Conservation (phyloP, 2,888 invertebrate species). For the Xestia c-nigrum region DNA sequence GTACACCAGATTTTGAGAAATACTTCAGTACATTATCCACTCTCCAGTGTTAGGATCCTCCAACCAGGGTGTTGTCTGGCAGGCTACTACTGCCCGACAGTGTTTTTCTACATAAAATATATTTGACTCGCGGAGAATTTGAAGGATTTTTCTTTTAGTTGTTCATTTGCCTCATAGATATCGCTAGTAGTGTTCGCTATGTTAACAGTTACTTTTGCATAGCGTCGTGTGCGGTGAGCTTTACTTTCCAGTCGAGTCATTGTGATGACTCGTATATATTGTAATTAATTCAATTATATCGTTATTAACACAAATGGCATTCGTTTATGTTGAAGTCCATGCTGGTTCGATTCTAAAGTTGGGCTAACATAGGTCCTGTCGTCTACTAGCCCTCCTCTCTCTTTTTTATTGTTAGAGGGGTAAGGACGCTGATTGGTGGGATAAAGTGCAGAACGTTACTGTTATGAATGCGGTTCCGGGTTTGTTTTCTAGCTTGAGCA, state of each 20-base stretch:
- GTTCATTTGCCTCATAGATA: not conserved
- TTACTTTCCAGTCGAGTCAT: conserved; percentile 23
- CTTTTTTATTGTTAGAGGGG: not conserved
- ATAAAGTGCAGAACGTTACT: not conserved
- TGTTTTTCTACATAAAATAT: not conserved
- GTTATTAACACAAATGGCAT: conserved; percentile 1
- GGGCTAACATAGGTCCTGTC: not conserved
- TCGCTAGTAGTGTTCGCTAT: not conserved
- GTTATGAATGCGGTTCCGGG: not conserved
- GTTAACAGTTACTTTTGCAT: not conserved
- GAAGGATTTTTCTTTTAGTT: not conserved
- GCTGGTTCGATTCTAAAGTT: not conserved
- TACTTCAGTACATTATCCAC: not conserved
- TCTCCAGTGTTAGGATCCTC: no score
- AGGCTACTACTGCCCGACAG: no score
- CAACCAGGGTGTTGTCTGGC: no score
- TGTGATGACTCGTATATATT: conserved; percentile 35
- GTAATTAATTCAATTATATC: conserved; percentile 35
- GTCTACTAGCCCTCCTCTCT: not conserved
- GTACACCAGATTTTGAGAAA: not conserved
- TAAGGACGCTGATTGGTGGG: not conserved
- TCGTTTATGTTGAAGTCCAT: not conserved
- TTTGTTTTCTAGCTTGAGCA: not conserved
- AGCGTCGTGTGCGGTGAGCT: not conserved
- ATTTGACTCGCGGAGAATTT: not conserved